Evolutionary conservation across 53 echinoderm and acorn worm species (phyloP).

Genomic region (Hippasteria phrygiana): DNA sequence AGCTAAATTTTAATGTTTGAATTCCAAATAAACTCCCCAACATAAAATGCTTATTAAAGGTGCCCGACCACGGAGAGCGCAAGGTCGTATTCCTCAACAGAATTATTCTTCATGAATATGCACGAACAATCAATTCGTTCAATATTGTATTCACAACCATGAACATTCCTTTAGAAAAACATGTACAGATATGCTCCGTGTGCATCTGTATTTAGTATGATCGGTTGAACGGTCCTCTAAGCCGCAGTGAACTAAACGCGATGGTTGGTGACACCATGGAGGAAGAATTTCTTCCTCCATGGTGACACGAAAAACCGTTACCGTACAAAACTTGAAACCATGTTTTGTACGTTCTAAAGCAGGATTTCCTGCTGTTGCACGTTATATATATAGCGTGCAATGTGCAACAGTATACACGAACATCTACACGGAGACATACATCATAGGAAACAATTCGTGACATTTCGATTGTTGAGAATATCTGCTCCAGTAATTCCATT

Average conservation of each 20-base stretch:
- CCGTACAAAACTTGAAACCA: no score
- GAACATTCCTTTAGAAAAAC: not conserved
- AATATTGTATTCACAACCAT: not conserved
- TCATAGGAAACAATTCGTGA: not conserved
- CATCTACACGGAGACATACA: not conserved
- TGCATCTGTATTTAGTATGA: not conserved
- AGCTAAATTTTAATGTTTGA: not conserved
- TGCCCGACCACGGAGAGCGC: not conserved
- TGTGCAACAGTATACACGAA: not conserved
- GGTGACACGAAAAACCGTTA: no score
- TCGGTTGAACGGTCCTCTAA: slow-evolving; percentile 37
- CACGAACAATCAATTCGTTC: no score
- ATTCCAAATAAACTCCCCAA: slow-evolving; percentile 11
- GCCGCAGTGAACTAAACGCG: not conserved
- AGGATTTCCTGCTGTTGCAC: not conserved
- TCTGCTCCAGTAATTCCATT: not conserved
- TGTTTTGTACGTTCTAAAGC: no score
- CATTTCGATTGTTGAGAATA: not conserved
- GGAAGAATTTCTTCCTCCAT: no score
- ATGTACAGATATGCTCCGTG: not conserved
- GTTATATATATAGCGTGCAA: not conserved
- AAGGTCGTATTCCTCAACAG: not conserved
- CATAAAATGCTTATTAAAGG: not conserved
- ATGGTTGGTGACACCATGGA: not conserved
- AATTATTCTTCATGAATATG: not conserved